Percentiles rank a stretch among this genome's conserved stretches.
Conservation (phyloP, 2,113 vertebrate genomes). For the Boleophthalmus pectinirostris region DNA sequence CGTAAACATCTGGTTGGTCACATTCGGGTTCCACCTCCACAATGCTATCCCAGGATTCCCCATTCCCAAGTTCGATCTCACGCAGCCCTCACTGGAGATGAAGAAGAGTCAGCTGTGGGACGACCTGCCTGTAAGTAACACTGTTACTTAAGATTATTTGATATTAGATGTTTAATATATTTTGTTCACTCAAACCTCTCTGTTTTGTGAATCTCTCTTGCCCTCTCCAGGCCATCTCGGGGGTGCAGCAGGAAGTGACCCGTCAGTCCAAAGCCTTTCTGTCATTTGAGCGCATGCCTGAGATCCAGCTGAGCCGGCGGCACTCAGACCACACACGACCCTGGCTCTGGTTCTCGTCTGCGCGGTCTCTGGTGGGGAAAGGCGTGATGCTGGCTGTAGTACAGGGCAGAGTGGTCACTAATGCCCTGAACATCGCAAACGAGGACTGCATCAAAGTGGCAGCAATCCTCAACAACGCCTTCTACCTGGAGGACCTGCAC, state of each 20-base stretch:
- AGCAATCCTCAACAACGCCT: constrained; percentile 93
- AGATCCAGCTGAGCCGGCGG: constrained; percentile 87
- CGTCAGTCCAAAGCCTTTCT: constrained; percentile 91
- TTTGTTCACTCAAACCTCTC: too few species aligned
- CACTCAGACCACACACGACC: constrained; percentile 80
- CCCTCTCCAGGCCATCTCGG: constrained; percentile 87
- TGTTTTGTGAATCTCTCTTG: constrained; percentile 19
- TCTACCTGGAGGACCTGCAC: constrained; percentile 95
- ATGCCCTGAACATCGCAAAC: constrained; percentile 94
- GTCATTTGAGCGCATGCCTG: constrained; percentile 93
- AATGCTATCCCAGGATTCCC: constrained; percentile 98
- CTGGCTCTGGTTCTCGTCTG: constrained; percentile 95
- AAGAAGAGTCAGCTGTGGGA: constrained; percentile 98
- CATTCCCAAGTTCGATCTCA: constrained; percentile 93
- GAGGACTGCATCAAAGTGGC: constrained; percentile 99
- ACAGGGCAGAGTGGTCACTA: constrained; percentile 94
- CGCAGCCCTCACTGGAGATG: constrained; percentile 93
- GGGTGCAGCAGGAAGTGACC: constrained; percentile 94
- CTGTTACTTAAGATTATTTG: background rate
- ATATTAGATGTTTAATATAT: background rate
- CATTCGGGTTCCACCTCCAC: constrained; percentile 97
- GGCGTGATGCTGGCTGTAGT: constrained; percentile 96
- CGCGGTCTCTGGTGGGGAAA: constrained; percentile 93
- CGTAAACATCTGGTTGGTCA: constrained; percentile 98
- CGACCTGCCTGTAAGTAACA: constrained; percentile 83